Conservation (phyloP, 2,797 vertebrate genomes). For the Cryptoprocta ferox region DNA sequence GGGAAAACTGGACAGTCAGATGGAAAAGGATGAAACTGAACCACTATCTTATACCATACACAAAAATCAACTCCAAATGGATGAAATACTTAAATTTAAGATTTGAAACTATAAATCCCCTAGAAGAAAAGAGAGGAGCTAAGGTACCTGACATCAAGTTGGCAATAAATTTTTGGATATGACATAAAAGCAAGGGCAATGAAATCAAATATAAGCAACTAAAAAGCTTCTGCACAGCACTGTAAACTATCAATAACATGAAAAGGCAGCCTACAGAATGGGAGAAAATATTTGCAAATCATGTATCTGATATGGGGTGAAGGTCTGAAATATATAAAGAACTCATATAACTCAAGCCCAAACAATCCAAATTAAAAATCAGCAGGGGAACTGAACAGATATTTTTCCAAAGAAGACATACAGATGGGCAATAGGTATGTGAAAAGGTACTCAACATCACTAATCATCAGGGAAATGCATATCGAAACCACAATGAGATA, state of each 20-base stretch:
- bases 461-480: neutral
- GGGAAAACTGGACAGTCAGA: neutral
- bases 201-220: neutral
- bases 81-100: neutral
- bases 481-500: neutral
- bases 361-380: neutral
- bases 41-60: neutral
- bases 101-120: neutral
- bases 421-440: neutral
- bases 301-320: neutral
- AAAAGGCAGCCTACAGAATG: neutral
- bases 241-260: neutral
- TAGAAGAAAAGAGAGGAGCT: neutral
- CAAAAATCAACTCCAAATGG: neutral
- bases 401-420: neutral
- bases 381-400: neutral
- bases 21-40: neutral
- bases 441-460: neutral
- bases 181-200: neutral
- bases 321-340: neutral
- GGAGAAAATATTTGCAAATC: conserved; percentile 18
- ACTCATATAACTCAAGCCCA: neutral
- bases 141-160: neutral
- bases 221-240: neutral
- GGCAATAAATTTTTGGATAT: neutral